Evolutionary conservation across 2,888 invertebrate species (phyloP), one percentile per base, ranked within the genome.

Genomic region (Itoplectis maculator): DNA sequence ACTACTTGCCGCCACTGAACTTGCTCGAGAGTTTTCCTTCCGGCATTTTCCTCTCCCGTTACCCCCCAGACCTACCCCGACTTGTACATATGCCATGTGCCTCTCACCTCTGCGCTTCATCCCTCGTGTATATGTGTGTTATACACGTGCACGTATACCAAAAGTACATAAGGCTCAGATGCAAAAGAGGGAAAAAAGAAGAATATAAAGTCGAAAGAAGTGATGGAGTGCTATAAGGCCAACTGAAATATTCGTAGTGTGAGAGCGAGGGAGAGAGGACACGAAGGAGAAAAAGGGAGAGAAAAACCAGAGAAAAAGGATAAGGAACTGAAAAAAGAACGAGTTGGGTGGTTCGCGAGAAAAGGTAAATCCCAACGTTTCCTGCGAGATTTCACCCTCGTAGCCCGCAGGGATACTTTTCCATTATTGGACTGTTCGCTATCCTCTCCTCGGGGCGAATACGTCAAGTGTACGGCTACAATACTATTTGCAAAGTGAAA

Each of bases 391-490:
- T 70, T 70, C 51, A 61, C 61, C 45, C 18, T 75, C 59, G 56
- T 49, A 73, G 79, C 76, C 68, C 49, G 18, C 45, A 29, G 75
- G 78, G 66, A 75, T 72, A 37, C 70, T 77, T 82, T 84, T 51
- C 79, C 68, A 84, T 85, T 84, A 82, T 85, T 74, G 82, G 79
- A 75, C 79, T 72, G 20, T 35, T 35, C 45, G 15, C 59, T 40
- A 47, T 35, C 11, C 37, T 37, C 29, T 5, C 3, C n/a, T 61
- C 18, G 59, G 59, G 5, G 47, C 35, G 35, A 37, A 61, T 61
- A 47, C 72, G 72, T 61, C 76, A 54, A 40, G 42, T 49, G 65
- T 23, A n/a, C n/a, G n/a, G n/a, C 40, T 63, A 42, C 23, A 59
- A 63, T 69, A 63, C 72, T 35, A 74, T 56, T 49, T 69, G 47